Evolutionary conservation across 1,140 invertebrate genomes (phyloP), one percentile per base, ranked within the genome.

Genomic region (Heliconius hermathena): DNA sequence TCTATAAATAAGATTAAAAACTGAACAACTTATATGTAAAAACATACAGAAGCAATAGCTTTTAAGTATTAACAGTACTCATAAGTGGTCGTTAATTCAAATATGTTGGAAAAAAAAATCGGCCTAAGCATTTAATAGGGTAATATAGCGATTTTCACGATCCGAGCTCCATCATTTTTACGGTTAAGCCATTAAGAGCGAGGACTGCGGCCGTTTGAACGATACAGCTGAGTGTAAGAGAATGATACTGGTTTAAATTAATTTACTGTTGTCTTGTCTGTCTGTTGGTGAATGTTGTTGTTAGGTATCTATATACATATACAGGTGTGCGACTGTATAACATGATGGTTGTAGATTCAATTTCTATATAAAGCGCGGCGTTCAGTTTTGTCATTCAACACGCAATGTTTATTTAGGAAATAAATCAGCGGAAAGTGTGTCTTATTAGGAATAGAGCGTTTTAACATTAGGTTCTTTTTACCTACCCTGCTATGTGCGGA

Each of bases 61-160:
- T 66, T 66, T 66, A 29, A 29, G 60, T 66, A 66, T 66, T 60
- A 60, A 60, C 60, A 13, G 60, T 66, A 66, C 60, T 66, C 22
- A 66, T 29, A 66, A 66, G 60, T 3, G 60, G 60, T 66, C 22
- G 60, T 66, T 26, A 66, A 66, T 66, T 66, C 26, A 66, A 66
- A 66, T 66, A 66, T 66, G 60, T 66, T 22, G 13, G 29, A 66
- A 66, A 66, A 66, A 66, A 66, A 66, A 57, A 66, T 66, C 9
- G 2, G 60, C 26, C 60, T 66, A 66, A 66, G 26, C 60, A 11
- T n/a, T 66, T 66, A 66, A 60, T 22, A 60, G 57, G n/a, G 57
- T 26, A 60, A 60, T 60, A 60, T 60, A 60, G 57, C 57, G 57
- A 60, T 60, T 60, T 60, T 60, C 26, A 60, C 22, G 57, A 60